Evolutionary conservation across 92 coral and sea anemone genomes (phyloP).

Genomic region (Zoanthus sociatus): DNA sequence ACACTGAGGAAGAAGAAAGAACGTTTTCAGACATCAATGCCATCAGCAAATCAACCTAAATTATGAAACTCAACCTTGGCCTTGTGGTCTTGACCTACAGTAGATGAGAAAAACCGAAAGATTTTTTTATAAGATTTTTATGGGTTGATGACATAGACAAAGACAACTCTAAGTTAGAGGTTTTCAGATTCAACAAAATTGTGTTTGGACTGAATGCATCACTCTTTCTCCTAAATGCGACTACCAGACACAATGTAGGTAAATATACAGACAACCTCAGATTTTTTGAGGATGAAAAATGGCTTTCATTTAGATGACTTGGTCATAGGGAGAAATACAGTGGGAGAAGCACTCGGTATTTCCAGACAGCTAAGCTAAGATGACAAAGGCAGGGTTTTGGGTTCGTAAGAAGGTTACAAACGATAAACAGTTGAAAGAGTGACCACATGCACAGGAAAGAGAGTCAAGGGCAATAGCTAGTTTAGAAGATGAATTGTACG

Average conservation of each 20-base stretch:
- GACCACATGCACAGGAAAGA: not conserved
- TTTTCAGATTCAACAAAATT: slow-evolving; percentile 52
- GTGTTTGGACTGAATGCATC: slow-evolving; percentile 59
- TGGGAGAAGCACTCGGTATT: slow-evolving; percentile 6
- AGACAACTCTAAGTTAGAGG: too few species aligned
- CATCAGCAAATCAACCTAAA: too few species aligned
- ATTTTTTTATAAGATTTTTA: slow-evolving; percentile 53
- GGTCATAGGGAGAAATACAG: slow-evolving; percentile 34
- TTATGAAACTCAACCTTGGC: too few species aligned
- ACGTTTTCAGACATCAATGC: too few species aligned
- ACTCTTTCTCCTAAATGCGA: slow-evolving; percentile 65
- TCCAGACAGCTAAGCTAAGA: slow-evolving; percentile 55
- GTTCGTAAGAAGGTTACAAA: slow-evolving; percentile 55
- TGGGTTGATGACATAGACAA: slow-evolving; percentile 52
- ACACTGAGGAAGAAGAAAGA: too few species aligned
- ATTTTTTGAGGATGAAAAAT: not conserved
- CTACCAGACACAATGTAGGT: slow-evolving; percentile 41
- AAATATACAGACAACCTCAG: slow-evolving; percentile 35
- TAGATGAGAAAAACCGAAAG: slow-evolving; percentile 45
- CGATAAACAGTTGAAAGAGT: slow-evolving; percentile 18
- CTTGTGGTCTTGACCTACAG: not conserved
- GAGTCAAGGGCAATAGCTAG: not conserved
- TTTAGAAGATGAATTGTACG: not conserved
- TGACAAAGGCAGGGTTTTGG: slow-evolving; percentile 47
- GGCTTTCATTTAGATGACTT: slow-evolving; percentile 59